Conservation (phyloP, 2,888 invertebrate genomes). For the Leptopterna dolabrata region DNA sequence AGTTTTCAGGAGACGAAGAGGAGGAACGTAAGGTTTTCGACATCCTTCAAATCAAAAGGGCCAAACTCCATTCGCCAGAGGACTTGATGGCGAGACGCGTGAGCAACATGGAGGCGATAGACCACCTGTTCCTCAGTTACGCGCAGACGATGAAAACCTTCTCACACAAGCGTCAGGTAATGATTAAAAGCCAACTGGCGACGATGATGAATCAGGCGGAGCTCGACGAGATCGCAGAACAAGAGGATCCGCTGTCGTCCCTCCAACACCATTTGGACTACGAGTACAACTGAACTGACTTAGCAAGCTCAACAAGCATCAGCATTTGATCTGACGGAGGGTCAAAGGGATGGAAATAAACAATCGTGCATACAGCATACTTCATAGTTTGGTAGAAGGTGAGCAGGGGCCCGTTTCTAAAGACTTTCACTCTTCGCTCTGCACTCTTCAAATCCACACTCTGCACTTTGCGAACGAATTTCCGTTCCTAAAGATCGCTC, state of each 20-base stretch:
- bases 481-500: too few species aligned
- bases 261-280: conserved; percentile 23
- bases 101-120: conserved; percentile 44
- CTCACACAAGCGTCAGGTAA: conserved; percentile 18
- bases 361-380: too few species aligned
- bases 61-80: conserved; percentile 27
- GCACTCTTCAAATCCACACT: too few species aligned
- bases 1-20: neutral
- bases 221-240: conserved; percentile 1
- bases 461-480: too few species aligned
- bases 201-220: conserved; percentile 22
- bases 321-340: too few species aligned
- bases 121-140: conserved; percentile 34
- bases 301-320: too few species aligned
- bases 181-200: conserved; percentile 35
- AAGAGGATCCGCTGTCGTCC: neutral
- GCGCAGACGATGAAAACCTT: conserved; percentile 38
- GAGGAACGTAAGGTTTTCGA: conserved; percentile 25
- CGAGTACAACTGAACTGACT: neutral
- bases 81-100: conserved; percentile 31
- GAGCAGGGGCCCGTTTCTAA: too few species aligned
- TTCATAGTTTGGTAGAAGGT: too few species aligned
- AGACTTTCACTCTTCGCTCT: too few species aligned
- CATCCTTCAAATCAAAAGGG: conserved; percentile 13
- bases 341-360: too few species aligned